Evolutionary conservation across 2,888 invertebrate genomes (phyloP), one percentile per base, ranked within the genome.

Genomic region (Acanthococcus lagerstroemiae): DNA sequence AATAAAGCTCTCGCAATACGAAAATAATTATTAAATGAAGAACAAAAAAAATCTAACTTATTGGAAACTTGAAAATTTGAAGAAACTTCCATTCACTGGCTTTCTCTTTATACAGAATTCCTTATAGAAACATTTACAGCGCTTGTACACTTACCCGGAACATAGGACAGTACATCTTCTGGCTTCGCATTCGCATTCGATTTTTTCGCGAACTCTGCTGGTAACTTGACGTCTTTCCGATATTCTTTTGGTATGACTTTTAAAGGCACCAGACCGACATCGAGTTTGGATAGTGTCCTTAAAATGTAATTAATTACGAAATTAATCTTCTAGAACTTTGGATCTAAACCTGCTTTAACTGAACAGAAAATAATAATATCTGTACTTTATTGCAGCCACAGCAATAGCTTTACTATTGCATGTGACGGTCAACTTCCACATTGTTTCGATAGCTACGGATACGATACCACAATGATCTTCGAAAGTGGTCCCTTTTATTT

Each of bases 101-200:
- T n/a, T n/a, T n/a, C n/a, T n/a, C n/a, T n/a, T n/a, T n/a, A n/a
- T n/a, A n/a, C n/a, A n/a, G n/a, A n/a, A n/a, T n/a, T n/a, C n/a
- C n/a, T n/a, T n/a, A n/a, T n/a, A n/a, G n/a, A n/a, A n/a, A n/a
- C n/a, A n/a, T n/a, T n/a, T n/a, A n/a, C n/a, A n/a, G n/a, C n/a
- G n/a, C n/a, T n/a, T n/a, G n/a, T 3, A 37, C 37, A 37, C 37
- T 54, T 63, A 63, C 63, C 63, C 6, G 63, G 63, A 24, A 63
- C 27, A 15, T 52, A 52, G 2, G 58, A 22, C n/a, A 58, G 25
- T 2, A 15, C 6, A 7, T 58, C 58, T 58, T 45, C 46, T 3
- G 24, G 17, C 17, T 37, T 44, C 12, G 6, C 44, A 1, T 22
- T 21, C 22, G 24, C 24, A 0, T 22, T 37, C 7, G 22, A 27